Evolutionary conservation across 1,140 invertebrate genomes (phyloP), one percentile per base, ranked within the genome.

Genomic region (Idris sp.): DNA sequence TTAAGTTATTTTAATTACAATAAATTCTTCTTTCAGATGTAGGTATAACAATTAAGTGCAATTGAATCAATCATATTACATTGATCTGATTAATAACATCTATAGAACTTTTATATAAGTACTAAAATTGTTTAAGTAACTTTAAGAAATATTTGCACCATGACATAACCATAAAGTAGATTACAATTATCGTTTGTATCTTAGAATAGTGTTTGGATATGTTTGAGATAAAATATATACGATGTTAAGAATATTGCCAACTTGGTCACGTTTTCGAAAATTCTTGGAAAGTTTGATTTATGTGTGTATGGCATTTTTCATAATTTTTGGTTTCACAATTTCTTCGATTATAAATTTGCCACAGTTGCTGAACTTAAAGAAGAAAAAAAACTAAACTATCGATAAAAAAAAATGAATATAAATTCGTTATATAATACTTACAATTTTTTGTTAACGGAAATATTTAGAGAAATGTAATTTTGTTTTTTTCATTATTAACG

Each of bases 231-330:
- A 43, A 46, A 46, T 46, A 8, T 6, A n/a, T n/a, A n/a, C n/a
- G 28, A 18, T 8, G 3, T 44, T 14, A 1, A 9, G 9, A 33
- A 49, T 22, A 22, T 51, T 30, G n/a, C 13, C 16, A 36, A 30
- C 10, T 26, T 8, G 25, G 9, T 53, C 9, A 40, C 22, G 40
- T 43, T 56, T 43, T 35, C 18, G 40, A 33, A 56, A 56, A 43
- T n/a, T 10, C 4, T 14, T 14, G 22, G 40, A 56, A 56, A 56
- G 53, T 44, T 56, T 33, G 28, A 56, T 44, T 56, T 44, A 28
- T 8, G 36, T 13, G 3, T 28, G 4, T 9, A 44, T 6, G 13
- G 18, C 18, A 2, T 36, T 51, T 36, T 35, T 36, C 30, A 48
- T 19, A 48, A 48, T 38, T 16, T 36, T 38, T 51, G 8, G 9